These are phyloP conservation scores for Scortum barcoo DNA, from an alignment of 2,113 vertebrate genomes.

Conservation along the genomic window DNA sequence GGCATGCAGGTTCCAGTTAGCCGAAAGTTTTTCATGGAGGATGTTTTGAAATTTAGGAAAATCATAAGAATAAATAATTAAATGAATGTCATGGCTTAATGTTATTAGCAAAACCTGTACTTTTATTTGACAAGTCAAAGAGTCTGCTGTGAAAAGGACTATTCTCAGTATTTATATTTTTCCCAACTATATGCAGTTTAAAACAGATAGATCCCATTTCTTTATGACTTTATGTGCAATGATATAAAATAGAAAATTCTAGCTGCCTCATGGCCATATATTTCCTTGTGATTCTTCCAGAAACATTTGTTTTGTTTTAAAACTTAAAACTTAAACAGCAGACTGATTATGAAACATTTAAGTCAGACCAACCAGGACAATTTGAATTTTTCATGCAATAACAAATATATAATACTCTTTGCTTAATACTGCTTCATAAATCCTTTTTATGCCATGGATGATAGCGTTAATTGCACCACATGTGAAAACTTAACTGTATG, in stretches of 20 bases:
- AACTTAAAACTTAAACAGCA: too few relatives aligned
- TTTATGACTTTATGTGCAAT: background rate
- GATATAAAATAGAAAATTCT: background rate
- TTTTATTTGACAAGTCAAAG: too few relatives aligned
- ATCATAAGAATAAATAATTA: too few relatives aligned
- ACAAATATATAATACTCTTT: conserved; percentile 30
- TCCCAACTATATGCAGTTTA: too few relatives aligned
- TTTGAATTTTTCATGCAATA: conserved; percentile 17
- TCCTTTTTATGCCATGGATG: background rate
- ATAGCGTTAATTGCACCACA: background rate
- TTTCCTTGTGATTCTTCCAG: too few relatives aligned
- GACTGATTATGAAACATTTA: background rate
- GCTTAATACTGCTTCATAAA: conserved; percentile 40
- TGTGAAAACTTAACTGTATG: background rate
- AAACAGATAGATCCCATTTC: background rate
- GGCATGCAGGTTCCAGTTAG: background rate
- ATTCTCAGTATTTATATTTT: too few relatives aligned
- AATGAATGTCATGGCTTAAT: too few relatives aligned
- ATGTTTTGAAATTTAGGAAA: too few relatives aligned
- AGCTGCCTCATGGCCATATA: too few relatives aligned
- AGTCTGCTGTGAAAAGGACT: too few relatives aligned
- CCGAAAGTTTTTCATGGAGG: background rate
- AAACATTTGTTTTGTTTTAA: too few relatives aligned
- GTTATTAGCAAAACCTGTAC: too few relatives aligned
- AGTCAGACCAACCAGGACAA: background rate